These are phyloP conservation scores for Trissolcus basalis DNA, from an alignment of 1,140 invertebrate genomes.

Conservation along the genomic window DNA sequence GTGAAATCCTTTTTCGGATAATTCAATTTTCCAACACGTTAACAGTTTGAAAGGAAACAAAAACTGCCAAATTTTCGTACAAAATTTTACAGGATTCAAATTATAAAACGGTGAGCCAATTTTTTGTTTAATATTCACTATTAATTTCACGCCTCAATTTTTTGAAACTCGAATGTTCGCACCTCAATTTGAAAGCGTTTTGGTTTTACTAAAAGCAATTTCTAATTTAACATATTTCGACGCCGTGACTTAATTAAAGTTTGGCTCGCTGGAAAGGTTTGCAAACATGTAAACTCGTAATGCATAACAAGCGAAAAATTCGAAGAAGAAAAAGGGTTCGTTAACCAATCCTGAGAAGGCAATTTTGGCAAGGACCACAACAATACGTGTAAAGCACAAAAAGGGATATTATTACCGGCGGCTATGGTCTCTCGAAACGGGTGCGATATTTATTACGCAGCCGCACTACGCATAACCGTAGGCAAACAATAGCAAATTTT, in stretches of 20 bases:
- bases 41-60: background rate
- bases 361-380: slow-evolving; percentile 65
- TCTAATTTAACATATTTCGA: slow-evolving; percentile 20
- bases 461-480: slow-evolving; percentile 66
- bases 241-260: slow-evolving; percentile 24
- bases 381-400: slow-evolving; percentile 67
- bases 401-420: slow-evolving; percentile 71
- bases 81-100: no score
- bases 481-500: slow-evolving; percentile 72
- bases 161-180: no score
- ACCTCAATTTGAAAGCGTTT: background rate
- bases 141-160: no score
- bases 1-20: no score
- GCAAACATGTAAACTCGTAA: slow-evolving; percentile 10
- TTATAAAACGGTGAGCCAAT: no score
- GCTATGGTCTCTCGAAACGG: slow-evolving; percentile 64
- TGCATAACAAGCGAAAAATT: slow-evolving; percentile 58
- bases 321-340: slow-evolving; percentile 61
- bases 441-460: slow-evolving; percentile 71
- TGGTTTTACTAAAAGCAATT: background rate
- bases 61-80: background rate
- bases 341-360: slow-evolving; percentile 61
- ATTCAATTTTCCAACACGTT: background rate
- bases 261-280: slow-evolving; percentile 18
- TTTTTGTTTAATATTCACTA: no score